phyloP scores from a whole-genome alignment of 2,888 invertebrate genomes.

The Metallyticus violacea region DNA sequence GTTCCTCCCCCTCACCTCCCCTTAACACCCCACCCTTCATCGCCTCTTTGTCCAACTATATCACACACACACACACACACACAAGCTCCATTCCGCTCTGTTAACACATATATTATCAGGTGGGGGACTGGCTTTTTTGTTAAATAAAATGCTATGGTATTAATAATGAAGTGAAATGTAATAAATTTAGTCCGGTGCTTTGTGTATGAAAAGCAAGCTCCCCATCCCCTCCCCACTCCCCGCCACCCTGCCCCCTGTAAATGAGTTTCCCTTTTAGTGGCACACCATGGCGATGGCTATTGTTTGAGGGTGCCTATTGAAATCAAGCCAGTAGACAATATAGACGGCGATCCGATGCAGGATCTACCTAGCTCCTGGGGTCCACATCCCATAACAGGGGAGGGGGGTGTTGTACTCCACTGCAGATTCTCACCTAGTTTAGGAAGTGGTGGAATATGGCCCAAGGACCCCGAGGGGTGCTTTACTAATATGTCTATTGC shows the following conservation, averaged over 20 bases:
- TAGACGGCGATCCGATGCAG: not conserved
- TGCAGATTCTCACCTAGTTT: not conserved
- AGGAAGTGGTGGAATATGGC: not conserved
- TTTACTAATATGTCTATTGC: not conserved
- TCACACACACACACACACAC: not conserved
- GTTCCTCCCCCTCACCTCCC: not conserved
- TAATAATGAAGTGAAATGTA: slow-evolving; percentile 19
- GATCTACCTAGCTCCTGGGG: not conserved
- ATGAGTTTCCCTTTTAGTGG: slow-evolving; percentile 18
- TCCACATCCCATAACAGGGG: not conserved
- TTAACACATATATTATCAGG: slow-evolving; percentile 19
- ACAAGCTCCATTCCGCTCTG: not conserved
- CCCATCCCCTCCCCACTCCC: not conserved
- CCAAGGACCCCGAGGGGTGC: not conserved
- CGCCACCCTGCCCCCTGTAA: not conserved
- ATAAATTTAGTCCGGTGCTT: slow-evolving; percentile 13
- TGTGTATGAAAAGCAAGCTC: not conserved
- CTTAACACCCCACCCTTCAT: not conserved
- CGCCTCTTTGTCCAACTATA: slow-evolving; percentile 12
- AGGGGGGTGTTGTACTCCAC: not conserved
- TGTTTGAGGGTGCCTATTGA: slow-evolving; percentile 8
- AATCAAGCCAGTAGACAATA: slow-evolving; percentile 16
- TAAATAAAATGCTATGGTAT: slow-evolving; percentile 18
- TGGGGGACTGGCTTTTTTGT: not conserved
- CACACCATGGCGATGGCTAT: not conserved